Conservation (phyloP, 2,113 vertebrate genomes). For the Tinamus guttatus region DNA sequence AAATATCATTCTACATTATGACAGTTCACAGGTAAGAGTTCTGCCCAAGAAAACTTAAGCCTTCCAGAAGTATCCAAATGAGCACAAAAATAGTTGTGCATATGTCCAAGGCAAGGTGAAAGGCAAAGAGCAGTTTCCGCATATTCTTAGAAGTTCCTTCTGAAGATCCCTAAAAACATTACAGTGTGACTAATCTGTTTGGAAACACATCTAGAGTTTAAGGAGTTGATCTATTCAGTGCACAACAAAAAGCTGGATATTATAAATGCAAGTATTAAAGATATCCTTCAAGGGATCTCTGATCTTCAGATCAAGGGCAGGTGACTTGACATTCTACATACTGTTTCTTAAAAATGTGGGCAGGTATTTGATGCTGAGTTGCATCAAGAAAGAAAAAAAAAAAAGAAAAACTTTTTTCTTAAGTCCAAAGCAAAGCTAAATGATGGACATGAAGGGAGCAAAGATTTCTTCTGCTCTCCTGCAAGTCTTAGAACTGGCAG, state of each 20-base stretch:
- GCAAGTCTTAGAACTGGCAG: background rate
- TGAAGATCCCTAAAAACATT: background rate
- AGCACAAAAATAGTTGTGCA: background rate
- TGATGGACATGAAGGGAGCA: background rate
- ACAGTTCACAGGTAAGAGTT: background rate
- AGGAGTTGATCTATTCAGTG: background rate
- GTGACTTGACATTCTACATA: background rate
- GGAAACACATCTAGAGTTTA: background rate
- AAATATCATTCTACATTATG: background rate
- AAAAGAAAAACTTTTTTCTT: rapidly evolving
- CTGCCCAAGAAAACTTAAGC: background rate
- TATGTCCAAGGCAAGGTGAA: background rate
- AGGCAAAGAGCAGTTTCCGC: background rate
- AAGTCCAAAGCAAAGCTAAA: background rate
- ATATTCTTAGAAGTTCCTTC: background rate
- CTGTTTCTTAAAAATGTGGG: background rate
- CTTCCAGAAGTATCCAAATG: background rate
- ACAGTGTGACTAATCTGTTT: background rate
- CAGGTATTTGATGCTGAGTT: background rate
- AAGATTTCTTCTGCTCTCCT: background rate
- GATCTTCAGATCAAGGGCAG: background rate
- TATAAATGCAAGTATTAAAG: background rate
- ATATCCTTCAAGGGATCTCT: background rate
- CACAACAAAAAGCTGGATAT: background rate
- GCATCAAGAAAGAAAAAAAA: background rate